phyloP scores from a whole-genome alignment of 2,888 invertebrate species.

The Zaprionus lineosus region DNA sequence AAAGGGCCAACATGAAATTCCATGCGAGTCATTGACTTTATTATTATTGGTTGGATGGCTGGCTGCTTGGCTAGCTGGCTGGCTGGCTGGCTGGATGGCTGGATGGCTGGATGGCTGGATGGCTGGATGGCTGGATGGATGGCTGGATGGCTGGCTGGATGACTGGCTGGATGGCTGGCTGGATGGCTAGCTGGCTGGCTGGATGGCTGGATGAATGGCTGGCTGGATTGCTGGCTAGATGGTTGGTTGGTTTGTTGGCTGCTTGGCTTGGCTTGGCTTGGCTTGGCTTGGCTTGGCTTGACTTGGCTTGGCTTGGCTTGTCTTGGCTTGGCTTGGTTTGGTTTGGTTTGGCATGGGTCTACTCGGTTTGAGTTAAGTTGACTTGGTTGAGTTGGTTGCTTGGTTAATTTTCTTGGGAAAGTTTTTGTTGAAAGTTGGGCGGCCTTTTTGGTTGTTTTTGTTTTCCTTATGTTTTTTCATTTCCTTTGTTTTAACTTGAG shows the following conservation, averaged over 20 bases:
- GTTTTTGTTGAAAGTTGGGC: constrained; percentile 73
- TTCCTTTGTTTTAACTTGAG: constrained; percentile 15
- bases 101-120: constrained; percentile 19
- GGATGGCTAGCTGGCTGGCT: too few species aligned
- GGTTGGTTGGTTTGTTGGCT: constrained; percentile 25
- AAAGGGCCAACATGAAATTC: constrained; percentile 79
- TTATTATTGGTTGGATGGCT: constrained; percentile 60
- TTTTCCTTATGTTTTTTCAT: constrained; percentile 1
- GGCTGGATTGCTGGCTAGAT: constrained; percentile 16
- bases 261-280: constrained; percentile 20
- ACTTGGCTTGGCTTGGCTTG: constrained; percentile 6
- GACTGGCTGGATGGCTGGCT: too few species aligned
- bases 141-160: too few species aligned
- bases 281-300: constrained; percentile 17
- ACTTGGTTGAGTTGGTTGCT: constrained; percentile 54
- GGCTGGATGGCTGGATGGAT: too few species aligned
- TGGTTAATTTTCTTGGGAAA: constrained; percentile 75
- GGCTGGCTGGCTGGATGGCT: neutral
- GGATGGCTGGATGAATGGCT: too few species aligned
- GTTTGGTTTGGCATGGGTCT: constrained; percentile 8
- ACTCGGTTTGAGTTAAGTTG: constrained; percentile 34
- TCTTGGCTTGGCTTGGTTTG: constrained; percentile 23
- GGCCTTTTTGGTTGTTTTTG: constrained; percentile 44
- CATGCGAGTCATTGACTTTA: constrained; percentile 80
- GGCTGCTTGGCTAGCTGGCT: constrained; percentile 15